A percentile compares a stretch with the other conserved stretches of the same genome.
phyloP scores from a whole-genome alignment of 1,140 invertebrate genomes.

The Calosoma granatense region DNA sequence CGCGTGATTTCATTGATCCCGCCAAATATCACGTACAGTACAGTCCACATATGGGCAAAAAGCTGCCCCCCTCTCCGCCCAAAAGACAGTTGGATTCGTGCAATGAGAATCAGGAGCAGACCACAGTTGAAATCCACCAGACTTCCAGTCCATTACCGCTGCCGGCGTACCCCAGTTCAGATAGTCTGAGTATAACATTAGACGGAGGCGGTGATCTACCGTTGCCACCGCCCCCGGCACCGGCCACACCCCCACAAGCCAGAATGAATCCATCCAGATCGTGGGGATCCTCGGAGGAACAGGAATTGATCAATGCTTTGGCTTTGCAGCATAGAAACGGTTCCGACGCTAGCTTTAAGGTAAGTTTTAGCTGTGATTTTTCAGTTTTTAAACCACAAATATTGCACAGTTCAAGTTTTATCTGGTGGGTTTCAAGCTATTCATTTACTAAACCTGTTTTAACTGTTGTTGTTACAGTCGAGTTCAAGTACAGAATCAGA shows the following conservation, averaged over 20 bases:
- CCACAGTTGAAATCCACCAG: conserved; percentile 51
- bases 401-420: conserved; percentile 1
- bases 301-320: conserved; percentile 49
- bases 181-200: conserved; percentile 44
- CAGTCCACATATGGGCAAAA: conserved; percentile 55
- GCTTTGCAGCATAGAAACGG: conserved; percentile 63
- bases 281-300: conserved; percentile 46
- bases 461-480: conserved; percentile 52
- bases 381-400: too few relatives aligned
- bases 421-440: not conserved
- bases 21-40: conserved; percentile 30
- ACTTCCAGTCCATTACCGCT: conserved; percentile 43
- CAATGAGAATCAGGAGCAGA: conserved; percentile 31
- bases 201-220: conserved; percentile 45
- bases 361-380: too few relatives aligned
- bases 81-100: conserved; percentile 50
- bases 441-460: conserved; percentile 9
- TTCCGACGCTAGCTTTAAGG: conserved; percentile 79
- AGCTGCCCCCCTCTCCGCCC: conserved; percentile 76
- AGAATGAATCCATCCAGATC: conserved; percentile 40
- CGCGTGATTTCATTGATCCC: conserved; percentile 37
- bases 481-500: conserved; percentile 93
- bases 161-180: conserved; percentile 48
- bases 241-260: conserved; percentile 34
- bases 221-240: conserved; percentile 45